Evolutionary conservation across 2,888 invertebrate species (phyloP).

Genomic region (Dusona sp.): DNA sequence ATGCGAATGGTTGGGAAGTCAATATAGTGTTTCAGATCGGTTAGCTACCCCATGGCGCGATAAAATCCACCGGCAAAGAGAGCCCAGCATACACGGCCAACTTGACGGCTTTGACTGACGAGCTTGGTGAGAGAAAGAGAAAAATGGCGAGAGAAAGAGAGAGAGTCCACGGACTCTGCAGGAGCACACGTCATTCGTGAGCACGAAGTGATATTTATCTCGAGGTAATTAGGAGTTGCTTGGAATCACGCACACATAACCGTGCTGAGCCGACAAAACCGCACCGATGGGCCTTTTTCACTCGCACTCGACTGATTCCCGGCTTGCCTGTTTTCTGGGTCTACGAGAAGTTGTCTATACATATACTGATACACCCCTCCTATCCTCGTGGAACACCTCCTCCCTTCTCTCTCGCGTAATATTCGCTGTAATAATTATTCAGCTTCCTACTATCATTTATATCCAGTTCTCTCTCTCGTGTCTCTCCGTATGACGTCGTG

Average conservation of each 20-base stretch:
- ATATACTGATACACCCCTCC: constrained; percentile 28
- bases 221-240: constrained; percentile 81
- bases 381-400: constrained; percentile 39
- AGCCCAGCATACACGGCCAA: constrained; percentile 56
- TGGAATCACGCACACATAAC: constrained; percentile 77
- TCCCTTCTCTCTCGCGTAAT: constrained; percentile 69
- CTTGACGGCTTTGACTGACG: constrained; percentile 81
- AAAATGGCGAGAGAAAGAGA: constrained; percentile 65
- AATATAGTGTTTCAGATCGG: constrained; percentile 54
- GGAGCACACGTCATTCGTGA: constrained; percentile 82
- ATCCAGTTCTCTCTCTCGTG: constrained; percentile 56
- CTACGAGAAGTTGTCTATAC: constrained; percentile 29
- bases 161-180: constrained; percentile 74
- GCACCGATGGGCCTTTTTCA: constrained; percentile 60
- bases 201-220: constrained; percentile 81
- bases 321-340: constrained; percentile 56
- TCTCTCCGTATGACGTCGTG: constrained; percentile 49
- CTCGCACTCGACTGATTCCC: constrained; percentile 69
- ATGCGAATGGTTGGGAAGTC: constrained; percentile 39
- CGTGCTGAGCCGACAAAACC: constrained; percentile 46
- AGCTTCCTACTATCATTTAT: constrained; percentile 72
- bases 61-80: constrained; percentile 75
- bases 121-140: constrained; percentile 74
- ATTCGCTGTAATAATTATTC: constrained; percentile 76
- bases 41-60: constrained; percentile 72